Conservation (phyloP, 92 coral and sea anemone species). For the Actinernus sp. region DNA sequence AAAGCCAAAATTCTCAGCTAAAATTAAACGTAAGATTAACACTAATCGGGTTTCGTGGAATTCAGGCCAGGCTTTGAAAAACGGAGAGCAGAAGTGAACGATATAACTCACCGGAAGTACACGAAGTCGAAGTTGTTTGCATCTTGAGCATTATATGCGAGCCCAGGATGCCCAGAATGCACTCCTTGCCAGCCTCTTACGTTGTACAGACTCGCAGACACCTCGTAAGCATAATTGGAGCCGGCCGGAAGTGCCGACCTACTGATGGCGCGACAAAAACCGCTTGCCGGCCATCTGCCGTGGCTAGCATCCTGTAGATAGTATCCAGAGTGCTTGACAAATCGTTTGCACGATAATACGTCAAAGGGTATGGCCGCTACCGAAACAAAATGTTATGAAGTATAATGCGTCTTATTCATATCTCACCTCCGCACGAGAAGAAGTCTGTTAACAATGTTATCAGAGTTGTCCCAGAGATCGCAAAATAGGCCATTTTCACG, state of each 20-base stretch:
- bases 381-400: too few species aligned
- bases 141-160: constrained; percentile 1
- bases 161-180: not conserved
- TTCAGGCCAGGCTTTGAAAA: too few species aligned
- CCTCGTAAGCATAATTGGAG: not conserved
- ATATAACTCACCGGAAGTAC: not conserved
- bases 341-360: not conserved
- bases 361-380: too few species aligned
- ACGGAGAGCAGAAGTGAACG: too few species aligned
- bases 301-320: not conserved
- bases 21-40: too few species aligned
- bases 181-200: not conserved
- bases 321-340: not conserved
- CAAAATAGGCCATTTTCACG: too few species aligned
- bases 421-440: too few species aligned
- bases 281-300: constrained; percentile 10
- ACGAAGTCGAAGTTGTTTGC: constrained; percentile 12
- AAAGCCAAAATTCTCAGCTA: too few species aligned
- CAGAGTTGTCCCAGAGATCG: too few species aligned
- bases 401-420: too few species aligned
- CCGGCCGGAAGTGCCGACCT: not conserved
- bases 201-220: not conserved
- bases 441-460: too few species aligned
- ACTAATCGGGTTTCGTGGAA: too few species aligned
- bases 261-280: constrained; percentile 9